These are phyloP conservation scores for Phenganax subtilis DNA, from an alignment of 92 coral and sea anemone genomes.

Conservation along the genomic window DNA sequence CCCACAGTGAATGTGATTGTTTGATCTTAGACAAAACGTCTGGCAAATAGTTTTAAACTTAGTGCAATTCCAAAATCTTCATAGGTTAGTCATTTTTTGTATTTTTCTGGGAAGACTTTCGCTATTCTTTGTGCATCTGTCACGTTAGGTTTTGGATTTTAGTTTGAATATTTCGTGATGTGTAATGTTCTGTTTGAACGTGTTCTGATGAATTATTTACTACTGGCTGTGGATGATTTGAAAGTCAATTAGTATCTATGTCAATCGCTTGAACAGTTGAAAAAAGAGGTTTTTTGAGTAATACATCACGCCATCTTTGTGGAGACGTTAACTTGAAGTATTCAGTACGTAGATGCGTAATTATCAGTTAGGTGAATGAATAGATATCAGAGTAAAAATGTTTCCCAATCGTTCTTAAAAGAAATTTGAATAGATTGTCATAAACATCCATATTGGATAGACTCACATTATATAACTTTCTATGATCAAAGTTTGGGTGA, in stretches of 20 bases:
- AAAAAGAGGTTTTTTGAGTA: constrained; percentile 21
- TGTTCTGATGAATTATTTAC: constrained; percentile 21
- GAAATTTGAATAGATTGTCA: too few relatives aligned
- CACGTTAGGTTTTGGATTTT: not conserved
- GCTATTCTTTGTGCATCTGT: too few relatives aligned
- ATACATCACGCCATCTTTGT: not conserved
- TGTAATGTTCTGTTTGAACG: not conserved
- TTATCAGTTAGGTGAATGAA: too few relatives aligned
- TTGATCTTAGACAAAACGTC: not conserved
- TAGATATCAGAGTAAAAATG: too few relatives aligned
- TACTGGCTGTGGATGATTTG: constrained; percentile 1
- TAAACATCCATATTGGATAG: too few relatives aligned
- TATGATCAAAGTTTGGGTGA: too few relatives aligned
- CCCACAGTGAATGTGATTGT: not conserved
- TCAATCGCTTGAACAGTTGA: not conserved
- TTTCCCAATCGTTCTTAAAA: too few relatives aligned
- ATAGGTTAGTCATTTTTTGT: not conserved
- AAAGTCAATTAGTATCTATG: constrained; percentile 36
- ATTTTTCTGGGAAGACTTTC: not conserved
- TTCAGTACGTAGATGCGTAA: too few relatives aligned
- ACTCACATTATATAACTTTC: too few relatives aligned
- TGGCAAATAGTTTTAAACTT: not conserved
- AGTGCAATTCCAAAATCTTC: not conserved
- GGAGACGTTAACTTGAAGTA: not conserved
- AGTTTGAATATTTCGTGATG: not conserved